Base-by-base conservation (phyloP, 2,113 vertebrate species). In the Triplophysa rosa region DNA sequence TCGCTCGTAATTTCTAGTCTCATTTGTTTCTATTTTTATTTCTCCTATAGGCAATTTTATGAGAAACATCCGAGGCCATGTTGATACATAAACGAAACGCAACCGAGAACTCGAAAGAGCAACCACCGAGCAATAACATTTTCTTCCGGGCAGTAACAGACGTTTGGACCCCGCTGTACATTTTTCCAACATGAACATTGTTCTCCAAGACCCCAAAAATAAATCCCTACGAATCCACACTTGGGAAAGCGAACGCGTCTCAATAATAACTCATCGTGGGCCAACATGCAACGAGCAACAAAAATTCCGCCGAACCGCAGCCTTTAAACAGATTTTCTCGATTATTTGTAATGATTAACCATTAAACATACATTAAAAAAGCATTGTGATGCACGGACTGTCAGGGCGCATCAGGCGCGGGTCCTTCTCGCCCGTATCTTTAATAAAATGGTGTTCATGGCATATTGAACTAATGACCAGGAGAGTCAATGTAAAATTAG, bases 391-490 rank as follows among this genome's bases (percentile, higher is more conserved):
- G 89, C 88, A 59, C 76, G 33, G 62, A 87, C 87, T 91, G 89
- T 90, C 90, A 88, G 86, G 86, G 84, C 84, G 70, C 83, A 89
- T 90, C 89, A 91, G 86, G 82, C 81, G 80, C 40, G 69, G 24
- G 80, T 82, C 84, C 83, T 82, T 84, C 86, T 84, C 77, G 69
- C 82, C 75, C 80, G 77, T 87, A 84, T 87, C 87, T 84, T 86
- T 86, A 83, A 82, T 72, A 83, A 86, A 65, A 84, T 70, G 24
- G 78, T 82, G 37, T 90, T 90, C 90, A 90, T 85, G 87, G 88
- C 85, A 21, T 72, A 63, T 75, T 91, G 87, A 91, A 90, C 92
- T 89, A 92, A 91, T 89, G 91, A 91, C 91, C 86, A 79, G 83
- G 88, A 78, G 82, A 14, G 86, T 78, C 82, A 52, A 80, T 90